Percentiles rank a stretch among this genome's conserved stretches.
These are phyloP conservation scores for Oscheius sp. DNA, from an alignment of 1,140 invertebrate genomes.

Conservation along the genomic window DNA sequence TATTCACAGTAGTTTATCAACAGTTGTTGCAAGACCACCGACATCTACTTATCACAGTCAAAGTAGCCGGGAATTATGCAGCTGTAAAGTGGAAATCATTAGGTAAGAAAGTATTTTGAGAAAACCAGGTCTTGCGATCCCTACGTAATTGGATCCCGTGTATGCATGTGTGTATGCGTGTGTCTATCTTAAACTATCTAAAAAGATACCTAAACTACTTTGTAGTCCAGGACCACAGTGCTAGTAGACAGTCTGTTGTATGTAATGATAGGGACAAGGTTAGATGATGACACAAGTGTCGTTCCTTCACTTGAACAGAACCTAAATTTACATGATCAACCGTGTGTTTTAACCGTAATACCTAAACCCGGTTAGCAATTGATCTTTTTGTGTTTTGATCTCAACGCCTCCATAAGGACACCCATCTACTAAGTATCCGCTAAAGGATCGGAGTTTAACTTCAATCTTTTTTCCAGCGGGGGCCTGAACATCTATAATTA, in stretches of 20 bases:
- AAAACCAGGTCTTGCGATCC: too few species aligned
- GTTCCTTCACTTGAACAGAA: neutral
- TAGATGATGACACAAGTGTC: neutral
- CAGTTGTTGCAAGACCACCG: too few species aligned
- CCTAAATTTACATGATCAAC: neutral
- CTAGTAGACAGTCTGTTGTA: neutral
- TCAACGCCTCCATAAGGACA: slow-evolving; percentile 24
- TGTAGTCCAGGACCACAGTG: neutral
- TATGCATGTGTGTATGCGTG: too few species aligned
- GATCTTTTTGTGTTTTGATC: slow-evolving; percentile 19
- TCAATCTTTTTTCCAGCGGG: slow-evolving; percentile 11
- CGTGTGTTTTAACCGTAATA: neutral
- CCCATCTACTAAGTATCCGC: slow-evolving; percentile 1
- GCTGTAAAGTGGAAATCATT: too few species aligned
- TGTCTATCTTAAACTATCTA: too few species aligned
- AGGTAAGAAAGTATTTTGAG: too few species aligned
- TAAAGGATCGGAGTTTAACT: neutral
- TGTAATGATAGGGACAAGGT: neutral
- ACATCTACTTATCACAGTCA: too few species aligned
- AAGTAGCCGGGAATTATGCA: too few species aligned
- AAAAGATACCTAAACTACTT: too few species aligned
- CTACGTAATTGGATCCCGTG: too few species aligned
- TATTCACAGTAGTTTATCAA: too few species aligned
- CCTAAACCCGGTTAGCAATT: slow-evolving; percentile 19
- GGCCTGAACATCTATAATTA: neutral